Evolutionary conservation across 2,113 vertebrate species (phyloP), one percentile per base, ranked within the genome.

Genomic region (Sapajus apella): DNA sequence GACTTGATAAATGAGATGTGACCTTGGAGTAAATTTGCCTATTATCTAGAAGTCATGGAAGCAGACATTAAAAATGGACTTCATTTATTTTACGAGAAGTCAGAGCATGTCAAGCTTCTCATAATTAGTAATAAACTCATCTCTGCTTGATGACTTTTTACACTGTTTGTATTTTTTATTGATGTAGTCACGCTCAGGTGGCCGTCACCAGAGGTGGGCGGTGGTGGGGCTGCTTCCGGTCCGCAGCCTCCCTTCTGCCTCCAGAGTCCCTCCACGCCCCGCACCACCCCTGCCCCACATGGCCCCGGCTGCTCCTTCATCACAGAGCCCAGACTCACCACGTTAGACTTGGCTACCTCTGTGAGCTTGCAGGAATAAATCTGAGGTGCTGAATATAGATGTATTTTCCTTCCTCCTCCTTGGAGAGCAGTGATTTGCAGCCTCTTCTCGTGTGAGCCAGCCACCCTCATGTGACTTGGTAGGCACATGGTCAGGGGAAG

Each of bases 31-130:
- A 98, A 98, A 98, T 98, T 97, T 96, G 95, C 98, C 98, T 98
- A 96, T 98, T 99, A 98, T 98, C 99, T 98, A 96, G 97, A 98
- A 99, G 95, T 98, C 96, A 92, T 40, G 93, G 96, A 97, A 98
- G 98, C 98, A 98, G 98, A 98, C 98, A 98, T 98, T 99, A 98
- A 99, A 99, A 99, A 98, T 98, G 98, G 98, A 98, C 98, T 98
- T 97, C 92, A 98, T 99, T 99, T 99, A 97, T 97, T 98, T 97
- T 97, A 96, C 23, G 89, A 97, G 97, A 97, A 98, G 96, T 98
- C 50, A 3, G 96, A 97, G 92, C 98, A 95, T 92, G 97, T 98
- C 97, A 96, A 3, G 70, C 87, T 85, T 94, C 96, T 98, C 93
- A 70, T 98, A 98, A 98, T 98, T 98, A 98, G 97, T 97, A 97